These are phyloP conservation scores for Rotaria socialis DNA, from an alignment of 2,888 invertebrate genomes.

Conservation along the genomic window DNA sequence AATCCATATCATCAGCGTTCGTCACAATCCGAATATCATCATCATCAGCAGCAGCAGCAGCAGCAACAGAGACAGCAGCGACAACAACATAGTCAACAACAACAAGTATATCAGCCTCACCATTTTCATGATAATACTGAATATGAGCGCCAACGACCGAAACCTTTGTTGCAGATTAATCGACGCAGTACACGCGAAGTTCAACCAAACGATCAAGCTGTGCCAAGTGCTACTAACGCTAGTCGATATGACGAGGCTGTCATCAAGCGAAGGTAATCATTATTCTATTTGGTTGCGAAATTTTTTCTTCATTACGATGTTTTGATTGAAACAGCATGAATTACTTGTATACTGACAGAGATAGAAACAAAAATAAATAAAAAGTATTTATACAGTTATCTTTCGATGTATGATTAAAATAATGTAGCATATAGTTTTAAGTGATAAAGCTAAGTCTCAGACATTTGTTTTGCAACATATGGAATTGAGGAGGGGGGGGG, in stretches of 20 bases:
- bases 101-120: not conserved
- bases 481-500: too few species aligned
- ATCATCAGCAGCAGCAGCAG: not conserved
- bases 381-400: too few species aligned
- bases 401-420: too few species aligned
- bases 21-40: not conserved
- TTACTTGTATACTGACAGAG: too few species aligned
- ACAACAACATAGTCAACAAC: not conserved
- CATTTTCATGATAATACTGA: not conserved
- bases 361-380: too few species aligned
- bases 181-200: slow-evolving; percentile 42
- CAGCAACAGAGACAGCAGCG: too few species aligned
- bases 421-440: too few species aligned
- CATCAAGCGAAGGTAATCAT: slow-evolving; percentile 41
- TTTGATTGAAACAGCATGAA: too few species aligned
- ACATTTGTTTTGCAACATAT: too few species aligned
- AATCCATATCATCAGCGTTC: not conserved
- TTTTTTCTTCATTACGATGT: too few species aligned
- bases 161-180: slow-evolving; percentile 37
- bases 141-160: not conserved
- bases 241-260: slow-evolving; percentile 43
- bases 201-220: slow-evolving; percentile 30
- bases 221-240: not conserved
- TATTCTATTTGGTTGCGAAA: not conserved
- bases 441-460: too few species aligned